Evolutionary conservation across 2,797 vertebrate genomes (phyloP), one percentile per base, ranked within the genome.

Genomic region (Gadopsis bispinosus): DNA sequence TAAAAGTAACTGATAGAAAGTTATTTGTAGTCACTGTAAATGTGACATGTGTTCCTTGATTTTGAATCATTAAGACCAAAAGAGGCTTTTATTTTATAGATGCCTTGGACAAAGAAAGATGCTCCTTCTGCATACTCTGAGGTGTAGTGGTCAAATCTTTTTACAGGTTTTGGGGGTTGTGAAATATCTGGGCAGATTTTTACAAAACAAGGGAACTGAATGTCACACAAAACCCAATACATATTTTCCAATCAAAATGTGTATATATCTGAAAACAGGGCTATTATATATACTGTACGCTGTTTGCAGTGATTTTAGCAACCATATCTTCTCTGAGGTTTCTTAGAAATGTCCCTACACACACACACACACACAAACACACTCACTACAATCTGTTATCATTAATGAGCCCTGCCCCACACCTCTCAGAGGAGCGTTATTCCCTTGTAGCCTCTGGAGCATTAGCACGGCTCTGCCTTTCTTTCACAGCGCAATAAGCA

Each of bases 401-500:
- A 74, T 80, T 85, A 90, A 79, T 75, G 62, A 84, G 72, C 37
- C 67, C 64, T 78, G 63, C 3, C 50, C 37, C 19, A 61, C 50
- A 56, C 48, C 29, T 77, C 77, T 86, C 53, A 61, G 37, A 79
- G 79, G 26, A 33, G 51, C 41, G 51, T 79, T 58, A 65, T 80
- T 83, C 71, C 58, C 60, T 63, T 45, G 79, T 71, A 75, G 55
- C 63, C 59, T 65, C 47, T 67, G 39, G 31, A 87, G 75, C 60
- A 70, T 83, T 43, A 75, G 56, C 60, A 75, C 43, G 17, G 26
- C 39, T 81, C 75, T 79, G 60, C 79, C 66, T 84, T 81, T 75
- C 72, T 73, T 64, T 86, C 62, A 73, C 72, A 85, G 72, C 58
- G 87, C 78, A 91, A 83, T 81, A 56, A 84, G 64, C 70, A 73